Percentiles rank a stretch among this genome's conserved stretches.
These are phyloP conservation scores for Drosophila birchii DNA, from an alignment of 2,888 invertebrate genomes.

Conservation along the genomic window DNA sequence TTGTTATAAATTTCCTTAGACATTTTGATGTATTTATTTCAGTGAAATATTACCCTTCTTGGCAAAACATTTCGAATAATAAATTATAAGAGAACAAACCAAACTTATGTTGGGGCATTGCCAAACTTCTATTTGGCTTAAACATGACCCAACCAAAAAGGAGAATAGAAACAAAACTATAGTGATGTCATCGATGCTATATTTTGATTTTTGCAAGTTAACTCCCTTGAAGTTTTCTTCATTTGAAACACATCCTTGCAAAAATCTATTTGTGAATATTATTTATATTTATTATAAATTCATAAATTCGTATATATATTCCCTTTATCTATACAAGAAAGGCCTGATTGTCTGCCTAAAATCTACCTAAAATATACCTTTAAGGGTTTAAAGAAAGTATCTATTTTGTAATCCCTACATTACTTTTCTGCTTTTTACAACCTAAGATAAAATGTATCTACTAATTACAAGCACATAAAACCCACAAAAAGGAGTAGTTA, in stretches of 20 bases:
- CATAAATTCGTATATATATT: neutral
- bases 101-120: neutral
- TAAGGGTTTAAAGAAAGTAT: too few relatives aligned
- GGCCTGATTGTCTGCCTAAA: neutral
- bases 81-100: neutral
- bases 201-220: neutral
- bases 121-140: slow-evolving; percentile 17
- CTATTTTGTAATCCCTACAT: neutral
- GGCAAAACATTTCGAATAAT: neutral
- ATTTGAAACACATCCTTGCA: neutral
- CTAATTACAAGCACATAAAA: neutral
- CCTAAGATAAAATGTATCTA: neutral
- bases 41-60: neutral
- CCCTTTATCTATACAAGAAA: neutral
- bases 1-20: too few relatives aligned
- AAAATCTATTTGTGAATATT: neutral
- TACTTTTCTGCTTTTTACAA: neutral
- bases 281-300: neutral
- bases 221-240: neutral
- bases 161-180: slow-evolving; percentile 5
- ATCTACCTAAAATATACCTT: neutral
- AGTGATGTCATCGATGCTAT: slow-evolving; percentile 4
- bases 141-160: neutral
- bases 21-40: too few relatives aligned
- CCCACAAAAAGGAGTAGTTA: too few relatives aligned